Conservation (phyloP, 2,888 invertebrate species). For the Tolmerus cingulatus region DNA sequence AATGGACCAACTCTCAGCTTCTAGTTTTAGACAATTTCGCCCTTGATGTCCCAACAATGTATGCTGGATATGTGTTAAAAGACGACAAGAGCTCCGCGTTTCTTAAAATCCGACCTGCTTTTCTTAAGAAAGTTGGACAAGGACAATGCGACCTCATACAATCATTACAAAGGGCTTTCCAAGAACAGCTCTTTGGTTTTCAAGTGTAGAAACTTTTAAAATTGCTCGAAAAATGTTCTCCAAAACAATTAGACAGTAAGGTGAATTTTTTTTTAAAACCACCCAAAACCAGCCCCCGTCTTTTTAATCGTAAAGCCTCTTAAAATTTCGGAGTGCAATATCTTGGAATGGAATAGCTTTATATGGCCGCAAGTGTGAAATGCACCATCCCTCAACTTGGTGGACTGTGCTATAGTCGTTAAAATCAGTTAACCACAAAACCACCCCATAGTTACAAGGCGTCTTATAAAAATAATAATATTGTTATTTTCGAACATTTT, state of each 20-base stretch:
- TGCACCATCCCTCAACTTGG: background rate
- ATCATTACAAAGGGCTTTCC: background rate
- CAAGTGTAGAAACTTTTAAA: background rate
- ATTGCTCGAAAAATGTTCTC: background rate
- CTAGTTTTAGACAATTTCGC: background rate
- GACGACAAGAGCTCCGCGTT: background rate
- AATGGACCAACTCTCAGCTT: background rate
- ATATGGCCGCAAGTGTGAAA: background rate
- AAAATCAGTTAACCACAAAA: constrained; percentile 33
- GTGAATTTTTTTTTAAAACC: background rate
- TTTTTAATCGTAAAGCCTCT: background rate
- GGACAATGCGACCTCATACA: background rate
- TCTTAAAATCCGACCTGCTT: background rate
- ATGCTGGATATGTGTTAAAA: background rate
- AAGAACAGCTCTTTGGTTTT: background rate
- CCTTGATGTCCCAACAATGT: background rate
- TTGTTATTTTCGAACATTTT: background rate
- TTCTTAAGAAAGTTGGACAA: background rate
- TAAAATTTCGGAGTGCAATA: background rate
- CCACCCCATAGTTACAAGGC: background rate
- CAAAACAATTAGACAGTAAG: background rate
- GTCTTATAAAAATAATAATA: constrained; percentile 7
- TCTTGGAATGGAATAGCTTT: background rate
- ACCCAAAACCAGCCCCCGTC: background rate
- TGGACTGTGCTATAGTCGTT: background rate